Percentiles rank a stretch among this genome's conserved stretches.
Conservation (phyloP, 2,797 vertebrate species). For the Myripristis murdjan region DNA sequence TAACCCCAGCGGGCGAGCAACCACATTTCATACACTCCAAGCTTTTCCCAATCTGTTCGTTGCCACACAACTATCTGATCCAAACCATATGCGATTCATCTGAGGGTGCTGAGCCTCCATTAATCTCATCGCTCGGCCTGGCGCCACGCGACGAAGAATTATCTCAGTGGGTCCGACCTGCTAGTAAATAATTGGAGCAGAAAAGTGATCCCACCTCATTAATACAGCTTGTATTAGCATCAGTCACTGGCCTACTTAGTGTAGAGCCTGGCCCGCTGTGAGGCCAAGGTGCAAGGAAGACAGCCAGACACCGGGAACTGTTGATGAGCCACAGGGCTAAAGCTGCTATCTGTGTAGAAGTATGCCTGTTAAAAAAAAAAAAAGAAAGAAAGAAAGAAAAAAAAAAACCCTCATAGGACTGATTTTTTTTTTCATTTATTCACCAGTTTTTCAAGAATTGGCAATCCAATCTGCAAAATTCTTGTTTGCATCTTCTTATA, state of each 20-base stretch:
- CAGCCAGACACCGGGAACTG: constrained; percentile 12
- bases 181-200: constrained; percentile 83
- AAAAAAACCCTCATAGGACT: too few species aligned
- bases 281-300: constrained; percentile 36
- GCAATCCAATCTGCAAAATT: too few species aligned
- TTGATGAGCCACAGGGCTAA: not conserved
- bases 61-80: constrained; percentile 45
- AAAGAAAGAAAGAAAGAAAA: too few species aligned
- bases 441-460: too few species aligned
- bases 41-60: constrained; percentile 30
- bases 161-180: constrained; percentile 65
- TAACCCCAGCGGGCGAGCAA: not conserved
- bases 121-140: constrained; percentile 68
- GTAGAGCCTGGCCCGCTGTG: constrained; percentile 9
- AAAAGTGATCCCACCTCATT: constrained; percentile 76
- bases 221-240: constrained; percentile 76
- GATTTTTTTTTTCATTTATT: too few species aligned
- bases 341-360: not conserved
- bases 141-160: constrained; percentile 72
- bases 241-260: constrained; percentile 76
- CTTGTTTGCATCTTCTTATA: too few species aligned
- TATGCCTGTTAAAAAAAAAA: too few species aligned
- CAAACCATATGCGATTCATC: constrained; percentile 74
- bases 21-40: not conserved
- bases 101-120: constrained; percentile 57